Conservation (phyloP, 2,797 vertebrate genomes). For the Muraenolepis orangiensis region DNA sequence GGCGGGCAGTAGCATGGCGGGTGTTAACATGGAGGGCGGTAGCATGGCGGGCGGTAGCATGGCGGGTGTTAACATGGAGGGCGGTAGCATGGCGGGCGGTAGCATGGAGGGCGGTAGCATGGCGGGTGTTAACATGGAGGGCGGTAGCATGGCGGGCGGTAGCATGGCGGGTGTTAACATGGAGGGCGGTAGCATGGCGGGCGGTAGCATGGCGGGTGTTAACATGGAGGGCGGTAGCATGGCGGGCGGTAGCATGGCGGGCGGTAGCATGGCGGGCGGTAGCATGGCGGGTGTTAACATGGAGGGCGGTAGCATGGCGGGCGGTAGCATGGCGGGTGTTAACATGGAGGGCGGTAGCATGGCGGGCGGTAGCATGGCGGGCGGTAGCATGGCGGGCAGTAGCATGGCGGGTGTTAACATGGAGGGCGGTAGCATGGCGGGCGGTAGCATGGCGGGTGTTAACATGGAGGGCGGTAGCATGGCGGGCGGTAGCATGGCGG, state of each 20-base stretch:
- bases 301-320: background rate
- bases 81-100: background rate
- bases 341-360: background rate
- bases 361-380: background rate
- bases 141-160: background rate
- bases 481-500: background rate
- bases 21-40: no score
- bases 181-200: background rate
- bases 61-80: background rate
- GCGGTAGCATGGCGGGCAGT: background rate
- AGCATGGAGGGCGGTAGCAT: background rate
- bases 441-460: background rate
- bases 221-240: background rate
- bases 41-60: background rate
- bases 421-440: background rate
- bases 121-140: no score
- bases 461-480: no score
- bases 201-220: background rate
- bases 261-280: background rate
- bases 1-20: background rate
- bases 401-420: no score
- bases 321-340: background rate
- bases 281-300: no score
- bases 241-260: background rate
- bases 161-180: background rate